Evolutionary conservation across 2,888 invertebrate species (phyloP), one percentile per base, ranked within the genome.

Genomic region (Aplocera efformata): DNA sequence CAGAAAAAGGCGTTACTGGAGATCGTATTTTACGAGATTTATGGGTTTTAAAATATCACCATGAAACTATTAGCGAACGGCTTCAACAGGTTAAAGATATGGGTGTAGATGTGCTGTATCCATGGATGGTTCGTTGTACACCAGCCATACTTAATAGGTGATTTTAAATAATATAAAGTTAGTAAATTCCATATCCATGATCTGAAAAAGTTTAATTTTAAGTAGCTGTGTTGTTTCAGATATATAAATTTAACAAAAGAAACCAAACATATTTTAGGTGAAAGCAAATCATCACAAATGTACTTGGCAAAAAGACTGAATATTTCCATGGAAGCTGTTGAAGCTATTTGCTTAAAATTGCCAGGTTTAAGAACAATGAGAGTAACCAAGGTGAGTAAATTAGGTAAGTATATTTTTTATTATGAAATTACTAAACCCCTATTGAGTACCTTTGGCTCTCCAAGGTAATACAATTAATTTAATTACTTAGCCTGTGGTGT

Each of bases 101-200:
- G 45, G 90, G 90, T 32, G 72, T 86, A 38, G 88, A 75, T 21
- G 68, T 78, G 47, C 72, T 91, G 7, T 91, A 90, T 74, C 91
- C 92, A 1, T 92, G 92, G 92, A 92, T 92, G 91, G 90, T 92
- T 21, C 77, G 92, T 50, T 92, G 92, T 62, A 80, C 90, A 10
- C 89, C 90, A 53, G 68, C 79, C 10, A 82, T 89, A 56, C 67
- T 92, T 25, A 75, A 88, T 48, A 91, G 89, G 92, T 91, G 72
- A 17, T 13, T 37, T 11, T 24, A 32, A 28, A 17, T 17, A 3
- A 17, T 17, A 5, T 3, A 23, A 22, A 20, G 20, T 20, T 20
- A 20, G 20, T n/a, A n/a, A n/a, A n/a, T n/a, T n/a, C 5, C 13
- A 17, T 17, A 17, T 17, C 13, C 5, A 5, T 17, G n/a, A n/a